These are phyloP conservation scores for Drosophila subquinaria DNA, from an alignment of 2,888 invertebrate genomes.

Conservation along the genomic window DNA sequence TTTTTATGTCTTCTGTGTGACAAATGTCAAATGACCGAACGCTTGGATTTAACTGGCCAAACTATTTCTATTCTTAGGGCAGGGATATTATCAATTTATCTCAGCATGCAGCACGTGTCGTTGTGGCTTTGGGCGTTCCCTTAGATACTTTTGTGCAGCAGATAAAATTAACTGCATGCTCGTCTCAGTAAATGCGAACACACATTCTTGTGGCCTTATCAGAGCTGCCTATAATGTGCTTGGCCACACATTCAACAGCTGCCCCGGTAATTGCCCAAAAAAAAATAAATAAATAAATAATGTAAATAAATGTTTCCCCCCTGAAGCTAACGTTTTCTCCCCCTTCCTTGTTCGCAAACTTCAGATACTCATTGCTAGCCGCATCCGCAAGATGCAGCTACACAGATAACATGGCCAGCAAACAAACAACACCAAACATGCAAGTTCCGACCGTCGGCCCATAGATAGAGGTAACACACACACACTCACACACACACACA, in stretches of 20 bases:
- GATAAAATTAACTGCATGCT: slow-evolving; percentile 69
- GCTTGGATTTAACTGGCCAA: slow-evolving; percentile 31
- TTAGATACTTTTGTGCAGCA: slow-evolving; percentile 52
- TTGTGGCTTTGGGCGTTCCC: slow-evolving; percentile 24
- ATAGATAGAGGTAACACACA: slow-evolving; percentile 66
- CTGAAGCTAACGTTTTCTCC: slow-evolving; percentile 50
- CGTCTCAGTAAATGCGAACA: slow-evolving; percentile 34
- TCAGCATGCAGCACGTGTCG: slow-evolving; percentile 57
- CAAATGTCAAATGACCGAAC: slow-evolving; percentile 52
- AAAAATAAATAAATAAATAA: slow-evolving; percentile 4
- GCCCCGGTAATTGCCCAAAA: slow-evolving; percentile 42
- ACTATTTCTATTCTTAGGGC: slow-evolving; percentile 24
- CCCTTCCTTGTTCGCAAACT: slow-evolving; percentile 24
- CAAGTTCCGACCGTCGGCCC: slow-evolving; percentile 56
- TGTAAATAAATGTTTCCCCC: slow-evolving; percentile 29
- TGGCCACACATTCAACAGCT: slow-evolving; percentile 44
- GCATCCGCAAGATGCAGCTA: slow-evolving; percentile 72
- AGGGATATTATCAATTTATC: slow-evolving; percentile 11
- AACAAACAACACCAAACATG: slow-evolving; percentile 72
- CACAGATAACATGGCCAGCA: slow-evolving; percentile 61
- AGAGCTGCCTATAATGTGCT: slow-evolving; percentile 13
- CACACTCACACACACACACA: slow-evolving; percentile 36
- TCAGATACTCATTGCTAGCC: slow-evolving; percentile 50
- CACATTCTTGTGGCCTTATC: slow-evolving; percentile 22
- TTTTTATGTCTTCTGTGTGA: slow-evolving; percentile 36